phyloP scores from a whole-genome alignment of 2,888 invertebrate genomes.

The Noctua janthe region DNA sequence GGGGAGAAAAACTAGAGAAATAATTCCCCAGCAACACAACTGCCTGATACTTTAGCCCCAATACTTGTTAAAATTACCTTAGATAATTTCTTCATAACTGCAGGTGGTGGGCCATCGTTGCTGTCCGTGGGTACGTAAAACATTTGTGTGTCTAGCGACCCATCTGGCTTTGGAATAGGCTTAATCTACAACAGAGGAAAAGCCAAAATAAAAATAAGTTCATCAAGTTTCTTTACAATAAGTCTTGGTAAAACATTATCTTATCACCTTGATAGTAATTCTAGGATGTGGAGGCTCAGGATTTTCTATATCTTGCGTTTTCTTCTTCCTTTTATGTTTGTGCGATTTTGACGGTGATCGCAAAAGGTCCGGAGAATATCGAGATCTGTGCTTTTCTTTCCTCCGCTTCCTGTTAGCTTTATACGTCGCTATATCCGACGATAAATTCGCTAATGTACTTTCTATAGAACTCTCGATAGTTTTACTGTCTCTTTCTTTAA shows the following conservation, averaged over 20 bases:
- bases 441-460: slow-evolving; percentile 85
- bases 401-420: slow-evolving; percentile 93
- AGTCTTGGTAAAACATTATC: not conserved
- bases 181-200: slow-evolving; percentile 90
- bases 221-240: not conserved
- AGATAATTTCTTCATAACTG: slow-evolving; percentile 82
- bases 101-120: slow-evolving; percentile 89
- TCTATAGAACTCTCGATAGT: slow-evolving; percentile 87
- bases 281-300: slow-evolving; percentile 92
- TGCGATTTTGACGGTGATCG: slow-evolving; percentile 93
- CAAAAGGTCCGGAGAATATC: slow-evolving; percentile 93
- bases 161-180: slow-evolving; percentile 94
- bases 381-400: slow-evolving; percentile 94
- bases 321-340: slow-evolving; percentile 95
- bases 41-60: not conserved
- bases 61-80: slow-evolving; percentile 73
- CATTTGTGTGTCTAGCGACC: slow-evolving; percentile 94
- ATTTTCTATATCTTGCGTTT: slow-evolving; percentile 92
- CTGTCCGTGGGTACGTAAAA: slow-evolving; percentile 94
- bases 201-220: not conserved
- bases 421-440: slow-evolving; percentile 88
- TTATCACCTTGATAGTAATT: slow-evolving; percentile 94
- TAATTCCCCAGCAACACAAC: not conserved
- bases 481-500: slow-evolving; percentile 86
- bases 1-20: not conserved